Evolutionary conservation across 2,888 invertebrate genomes (phyloP), one percentile per base, ranked within the genome.

Genomic region (Ischnus inquisitorius): DNA sequence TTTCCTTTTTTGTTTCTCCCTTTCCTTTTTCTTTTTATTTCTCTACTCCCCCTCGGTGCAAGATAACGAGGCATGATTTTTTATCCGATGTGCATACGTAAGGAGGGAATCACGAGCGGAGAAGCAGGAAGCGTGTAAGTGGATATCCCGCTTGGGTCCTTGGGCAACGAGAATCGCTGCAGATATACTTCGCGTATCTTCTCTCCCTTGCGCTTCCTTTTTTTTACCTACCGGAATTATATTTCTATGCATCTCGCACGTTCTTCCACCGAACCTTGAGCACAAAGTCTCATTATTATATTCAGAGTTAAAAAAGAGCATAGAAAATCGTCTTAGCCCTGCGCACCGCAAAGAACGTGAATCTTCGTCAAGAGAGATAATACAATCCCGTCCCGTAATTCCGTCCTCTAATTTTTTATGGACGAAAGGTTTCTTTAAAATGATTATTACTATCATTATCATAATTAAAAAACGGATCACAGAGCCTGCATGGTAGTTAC

Each of bases 31-130:
- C 74, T 19, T 51, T 64, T 25, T 69, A 69, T 79, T 79, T 78
- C 69, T 62, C 74, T 79, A 39, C 64, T 64, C 71, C 51, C 69
- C 64, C 62, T 83, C 72, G 41, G 22, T 51, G 77, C 68, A 68
- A 46, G 74, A 85, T 82, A 83, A 83, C 79, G 78, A 85, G 64
- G 77, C 78, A 80, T 75, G 82, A 80, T 82, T 78, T 34, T 76
- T 82, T 87, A 87, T 85, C 86, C 84, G 78, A 84, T 75, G 82
- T 86, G 87, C 85, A 48, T 72, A 77, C 72, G 65, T 67, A 79
- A 75, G 39, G 72, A 78, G 84, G 46, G 8, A 34, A 8, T 34
- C 34, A 71, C 78, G 57, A 74, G 57, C 68, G 78, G 74, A 71
- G 41, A 75, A 79, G 62, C 77, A 72, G 64, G 76, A 82, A 85